Evolutionary conservation across 2,797 vertebrate species (phyloP), one percentile per base, ranked within the genome.

Genomic region (Hipposideros larvatus): DNA sequence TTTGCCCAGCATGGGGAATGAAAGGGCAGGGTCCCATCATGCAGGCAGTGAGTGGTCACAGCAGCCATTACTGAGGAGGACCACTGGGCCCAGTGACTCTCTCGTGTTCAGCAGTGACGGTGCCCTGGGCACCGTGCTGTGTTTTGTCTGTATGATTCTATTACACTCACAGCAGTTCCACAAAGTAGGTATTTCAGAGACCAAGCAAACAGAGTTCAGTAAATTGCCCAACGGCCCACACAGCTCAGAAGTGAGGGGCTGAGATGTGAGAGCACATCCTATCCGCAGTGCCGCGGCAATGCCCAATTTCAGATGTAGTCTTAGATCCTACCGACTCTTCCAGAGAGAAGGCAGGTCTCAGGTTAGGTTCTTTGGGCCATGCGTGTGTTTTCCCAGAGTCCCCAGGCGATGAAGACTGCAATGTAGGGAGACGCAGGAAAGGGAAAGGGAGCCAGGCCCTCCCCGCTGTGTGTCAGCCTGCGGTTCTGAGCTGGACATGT

Each of bases 221-320:
- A 6, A 0, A 16, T 41, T n/a, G 26, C 22, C 77, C 0, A 4
- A 16, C 0, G 21, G 21, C 43, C 18, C 2, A 0, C 2, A 0
- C 24, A 37, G 70, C 65, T 57, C 11, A 13, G 31, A 68, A 7
- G 5, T 2, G 4, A 55, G 51, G 53, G 41, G n/a, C 61, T 66
- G 63, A 31, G 37, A 28, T 24, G 0, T 16, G 83, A 16, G 18
- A 1, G 5, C 55, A 48, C 8, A 1, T 37, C 7, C 28, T 11
- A 46, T 14, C 8, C 5, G 5, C 1, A 3, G 1, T 7, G 11
- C 28, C 15, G 0, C 6, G 3, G 1, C 13, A 18, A 31, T 5
- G 16, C 2, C 11, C 0, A 0, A 5, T 4, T 2, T 31, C n/a
- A 78, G 57, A 22, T 7, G 34, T 53, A 4, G 15, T 11, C 80